These are phyloP conservation scores for Cynodonichthys magdalenae DNA, from an alignment of 2,797 vertebrate genomes.

Conservation along the genomic window DNA sequence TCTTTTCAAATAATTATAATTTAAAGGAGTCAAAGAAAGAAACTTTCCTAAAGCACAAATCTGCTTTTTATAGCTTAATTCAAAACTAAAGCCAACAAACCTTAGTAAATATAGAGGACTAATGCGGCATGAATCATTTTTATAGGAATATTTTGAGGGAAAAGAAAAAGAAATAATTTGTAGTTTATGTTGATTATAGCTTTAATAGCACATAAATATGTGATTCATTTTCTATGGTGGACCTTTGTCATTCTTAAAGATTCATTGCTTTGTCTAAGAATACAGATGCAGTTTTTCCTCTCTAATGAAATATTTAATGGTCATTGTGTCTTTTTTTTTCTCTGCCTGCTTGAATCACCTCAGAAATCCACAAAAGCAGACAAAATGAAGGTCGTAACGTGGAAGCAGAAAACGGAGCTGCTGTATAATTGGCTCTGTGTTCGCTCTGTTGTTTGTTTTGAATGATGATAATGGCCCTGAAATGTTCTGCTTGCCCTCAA, in stretches of 20 bases:
- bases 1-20: too few species aligned
- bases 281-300: neutral
- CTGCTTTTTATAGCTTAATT: neutral
- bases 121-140: neutral
- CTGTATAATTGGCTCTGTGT: constrained; percentile 43
- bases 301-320: constrained; percentile 35
- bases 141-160: neutral
- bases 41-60: too few species aligned
- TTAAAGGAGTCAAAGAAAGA: too few species aligned
- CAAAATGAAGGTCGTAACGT: constrained; percentile 31
- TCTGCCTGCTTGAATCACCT: constrained; percentile 38
- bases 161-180: neutral
- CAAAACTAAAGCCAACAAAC: neutral
- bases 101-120: neutral
- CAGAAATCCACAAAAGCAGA: constrained; percentile 37
- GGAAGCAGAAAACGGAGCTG: constrained; percentile 25
- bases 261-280: constrained; percentile 7
- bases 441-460: constrained; percentile 41
- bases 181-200: neutral
- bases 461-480: constrained; percentile 54
- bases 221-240: constrained; percentile 18
- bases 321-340: constrained; percentile 31
- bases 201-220: constrained; percentile 17
- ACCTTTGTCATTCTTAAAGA: constrained; percentile 23
- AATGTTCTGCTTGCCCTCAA: constrained; percentile 42